Percentiles rank a stretch among this genome's conserved stretches.
Conservation (phyloP, 2,113 vertebrate species). For the Thunnus thynnus region DNA sequence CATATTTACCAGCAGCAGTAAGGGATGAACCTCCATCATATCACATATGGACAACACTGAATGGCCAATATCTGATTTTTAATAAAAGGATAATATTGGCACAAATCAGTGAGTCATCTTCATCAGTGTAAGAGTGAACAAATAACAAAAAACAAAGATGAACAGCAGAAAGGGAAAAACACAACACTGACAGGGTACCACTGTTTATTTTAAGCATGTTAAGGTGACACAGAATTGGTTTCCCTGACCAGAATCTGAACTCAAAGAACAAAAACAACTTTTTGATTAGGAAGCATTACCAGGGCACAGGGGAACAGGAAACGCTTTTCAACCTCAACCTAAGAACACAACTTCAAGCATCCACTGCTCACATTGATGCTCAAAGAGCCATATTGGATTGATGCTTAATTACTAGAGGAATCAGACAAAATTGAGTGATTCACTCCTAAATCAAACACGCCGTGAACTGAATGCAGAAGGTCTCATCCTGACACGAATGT, state of each 20-base stretch:
- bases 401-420: slow-evolving; percentile 17
- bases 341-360: slow-evolving; percentile 8
- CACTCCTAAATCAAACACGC: slow-evolving; percentile 13
- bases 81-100: slow-evolving; percentile 16
- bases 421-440: slow-evolving; percentile 22
- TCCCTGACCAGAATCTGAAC: slow-evolving; percentile 42
- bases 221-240: slow-evolving; percentile 4
- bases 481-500: slow-evolving; percentile 1
- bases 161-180: background rate
- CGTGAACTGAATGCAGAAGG: slow-evolving; percentile 1
- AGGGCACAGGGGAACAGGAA: background rate
- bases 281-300: slow-evolving; percentile 27
- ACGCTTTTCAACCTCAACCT: slow-evolving; percentile 3
- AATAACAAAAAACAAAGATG: background rate
- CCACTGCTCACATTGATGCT: background rate
- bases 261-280: slow-evolving; percentile 16
- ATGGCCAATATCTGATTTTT: slow-evolving; percentile 16
- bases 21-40: background rate
- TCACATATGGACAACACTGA: slow-evolving; percentile 20
- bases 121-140: background rate
- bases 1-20: background rate
- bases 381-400: background rate
- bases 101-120: background rate
- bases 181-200: background rate
- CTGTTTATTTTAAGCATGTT: background rate